These are phyloP conservation scores for Poecilia latipinna DNA, from an alignment of 2,113 vertebrate genomes.

Conservation along the genomic window DNA sequence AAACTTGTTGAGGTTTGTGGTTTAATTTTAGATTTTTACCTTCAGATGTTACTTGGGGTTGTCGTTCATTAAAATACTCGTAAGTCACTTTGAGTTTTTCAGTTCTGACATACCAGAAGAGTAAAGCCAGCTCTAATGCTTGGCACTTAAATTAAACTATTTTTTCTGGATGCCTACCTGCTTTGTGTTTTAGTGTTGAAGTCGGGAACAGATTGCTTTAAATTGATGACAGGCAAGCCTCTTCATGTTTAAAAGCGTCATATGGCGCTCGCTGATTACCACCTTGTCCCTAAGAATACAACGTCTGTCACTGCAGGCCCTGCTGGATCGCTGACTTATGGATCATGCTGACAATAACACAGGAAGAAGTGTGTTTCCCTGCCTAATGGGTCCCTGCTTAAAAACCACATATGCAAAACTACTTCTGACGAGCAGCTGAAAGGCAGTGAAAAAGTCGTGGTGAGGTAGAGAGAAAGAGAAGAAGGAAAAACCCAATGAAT, in stretches of 20 bases:
- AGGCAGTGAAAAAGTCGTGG: constrained; percentile 46
- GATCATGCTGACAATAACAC: constrained; percentile 65
- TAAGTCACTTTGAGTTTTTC: neutral
- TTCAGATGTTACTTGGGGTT: neutral
- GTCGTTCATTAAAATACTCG: neutral
- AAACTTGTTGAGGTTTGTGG: neutral
- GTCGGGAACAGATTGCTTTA: constrained; percentile 39
- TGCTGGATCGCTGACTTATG: constrained; percentile 50
- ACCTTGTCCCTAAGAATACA: constrained; percentile 53
- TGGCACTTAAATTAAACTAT: constrained; percentile 30
- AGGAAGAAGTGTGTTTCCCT: constrained; percentile 66
- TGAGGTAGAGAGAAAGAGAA: constrained; percentile 50
- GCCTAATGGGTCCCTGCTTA: constrained; percentile 68
- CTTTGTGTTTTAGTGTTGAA: constrained; percentile 7
- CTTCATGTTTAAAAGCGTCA: constrained; percentile 29
- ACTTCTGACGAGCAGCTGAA: constrained; percentile 62
- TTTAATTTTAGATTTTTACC: neutral
- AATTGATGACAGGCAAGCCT: constrained; percentile 37
- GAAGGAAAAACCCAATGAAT: constrained; percentile 55
- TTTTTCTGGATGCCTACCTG: constrained; percentile 27
- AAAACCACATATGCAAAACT: constrained; percentile 58
- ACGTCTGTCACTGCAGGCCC: constrained; percentile 49
- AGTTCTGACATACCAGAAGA: constrained; percentile 19
- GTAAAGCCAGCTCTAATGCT: constrained; percentile 20
- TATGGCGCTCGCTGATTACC: constrained; percentile 31